Evolutionary conservation across 23 tunicate species (phyloP).

Genomic region (Ascidia mentula): DNA sequence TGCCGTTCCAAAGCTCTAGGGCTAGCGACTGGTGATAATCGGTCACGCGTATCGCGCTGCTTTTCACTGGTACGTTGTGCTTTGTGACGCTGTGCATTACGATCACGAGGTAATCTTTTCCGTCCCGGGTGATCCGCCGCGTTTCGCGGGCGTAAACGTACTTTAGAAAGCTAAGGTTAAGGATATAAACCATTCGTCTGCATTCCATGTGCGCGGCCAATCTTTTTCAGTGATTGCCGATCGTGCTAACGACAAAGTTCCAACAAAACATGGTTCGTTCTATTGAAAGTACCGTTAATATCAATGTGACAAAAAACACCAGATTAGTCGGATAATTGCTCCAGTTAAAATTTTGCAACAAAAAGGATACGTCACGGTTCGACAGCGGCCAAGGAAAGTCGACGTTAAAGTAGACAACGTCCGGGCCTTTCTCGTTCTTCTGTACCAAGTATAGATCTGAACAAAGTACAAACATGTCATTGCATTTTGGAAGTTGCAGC

Average conservation of each 20-base stretch:
- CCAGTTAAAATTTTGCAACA: too few species aligned
- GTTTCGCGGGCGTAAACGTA: conserved; percentile 92
- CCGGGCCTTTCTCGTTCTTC: conserved; percentile 78
- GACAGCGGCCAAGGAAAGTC: conserved; percentile 93
- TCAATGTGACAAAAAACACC: too few species aligned
- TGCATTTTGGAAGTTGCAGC: too few species aligned
- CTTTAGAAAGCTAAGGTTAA: conserved; percentile 14
- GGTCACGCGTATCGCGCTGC: conserved; percentile 66
- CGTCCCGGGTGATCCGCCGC: conserved; percentile 32
- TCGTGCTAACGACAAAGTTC: too few species aligned
- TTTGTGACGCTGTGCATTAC: conserved; percentile 86
- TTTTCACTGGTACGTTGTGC: conserved; percentile 56
- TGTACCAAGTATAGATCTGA: conserved; percentile 67
- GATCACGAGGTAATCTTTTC: conserved; percentile 55
- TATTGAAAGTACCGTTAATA: too few species aligned
- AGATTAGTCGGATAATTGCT: too few species aligned
- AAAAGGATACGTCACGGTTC: conserved; percentile 92
- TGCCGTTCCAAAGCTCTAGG: conserved; percentile 26
- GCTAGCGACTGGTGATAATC: conserved; percentile 94
- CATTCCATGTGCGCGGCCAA: too few species aligned
- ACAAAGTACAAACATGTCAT: conserved; percentile 10
- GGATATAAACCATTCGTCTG: background rate
- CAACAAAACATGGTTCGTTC: too few species aligned
- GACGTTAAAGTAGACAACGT: conserved; percentile 88
- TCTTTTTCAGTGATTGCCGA: too few species aligned